Evolutionary conservation across 2,888 invertebrate species (phyloP).

Genomic region (Lithosia quadra): DNA sequence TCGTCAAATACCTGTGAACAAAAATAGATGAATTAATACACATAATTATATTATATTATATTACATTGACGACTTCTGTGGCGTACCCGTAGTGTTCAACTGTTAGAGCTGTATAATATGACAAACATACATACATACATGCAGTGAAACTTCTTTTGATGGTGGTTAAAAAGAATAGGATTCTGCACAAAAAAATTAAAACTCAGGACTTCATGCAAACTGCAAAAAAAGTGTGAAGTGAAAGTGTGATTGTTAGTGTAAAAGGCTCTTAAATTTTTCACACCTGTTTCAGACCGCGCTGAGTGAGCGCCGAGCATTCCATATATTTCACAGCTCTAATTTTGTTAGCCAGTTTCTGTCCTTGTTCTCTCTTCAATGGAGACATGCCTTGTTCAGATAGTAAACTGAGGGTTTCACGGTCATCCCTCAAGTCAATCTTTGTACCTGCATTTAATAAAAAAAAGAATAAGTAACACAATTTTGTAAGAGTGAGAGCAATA

Average conservation of each 20-base stretch:
- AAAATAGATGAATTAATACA: constrained; percentile 9
- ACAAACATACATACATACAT: too few relatives aligned
- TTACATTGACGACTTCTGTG: too few relatives aligned
- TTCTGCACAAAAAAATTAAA: too few relatives aligned
- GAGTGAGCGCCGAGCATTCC: constrained; percentile 99
- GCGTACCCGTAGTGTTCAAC: too few relatives aligned
- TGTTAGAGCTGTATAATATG: too few relatives aligned
- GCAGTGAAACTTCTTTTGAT: too few relatives aligned
- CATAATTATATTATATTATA: not conserved
- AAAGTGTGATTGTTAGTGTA: too few relatives aligned
- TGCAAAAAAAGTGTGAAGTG: too few relatives aligned
- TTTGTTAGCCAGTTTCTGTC: constrained; percentile 99
- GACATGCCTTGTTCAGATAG: constrained; percentile 97
- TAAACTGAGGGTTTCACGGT: constrained; percentile 96
- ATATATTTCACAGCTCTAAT: constrained; percentile 99
- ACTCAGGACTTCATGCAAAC: too few relatives aligned
- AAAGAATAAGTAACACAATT: too few relatives aligned
- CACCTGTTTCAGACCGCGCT: constrained; percentile 97
- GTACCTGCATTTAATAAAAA: constrained; percentile 89
- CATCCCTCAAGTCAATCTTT: constrained; percentile 99
- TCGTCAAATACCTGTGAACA: constrained; percentile 98
- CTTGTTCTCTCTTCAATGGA: constrained; percentile 98
- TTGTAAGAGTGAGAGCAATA: too few relatives aligned
- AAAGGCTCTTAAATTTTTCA: constrained; percentile 19
- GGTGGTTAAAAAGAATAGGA: too few relatives aligned